Base-by-base conservation (phyloP, 2,888 invertebrate species). In the Diaprepes abbreviatus region DNA sequence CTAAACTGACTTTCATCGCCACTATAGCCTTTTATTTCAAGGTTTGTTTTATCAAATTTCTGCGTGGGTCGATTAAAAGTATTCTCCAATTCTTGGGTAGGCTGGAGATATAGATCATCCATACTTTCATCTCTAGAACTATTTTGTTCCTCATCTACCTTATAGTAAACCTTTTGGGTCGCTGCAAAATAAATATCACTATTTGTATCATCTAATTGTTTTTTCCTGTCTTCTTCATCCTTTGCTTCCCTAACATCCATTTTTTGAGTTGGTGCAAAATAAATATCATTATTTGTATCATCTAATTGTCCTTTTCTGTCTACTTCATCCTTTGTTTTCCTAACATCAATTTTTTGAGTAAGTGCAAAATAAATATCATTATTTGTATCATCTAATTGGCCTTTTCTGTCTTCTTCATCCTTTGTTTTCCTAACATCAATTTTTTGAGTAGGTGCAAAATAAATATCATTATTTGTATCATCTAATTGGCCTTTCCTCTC, bases 381-480 rank as follows among this genome's bases (percentile, higher is more conserved):
- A 65, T 58, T 28, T 16, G 19, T 21, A 0, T 12, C 12, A 24
- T 45, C 24, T 24, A 45, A 45, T 0, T 21, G 2, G 12, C 33
- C 6, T 28, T 52, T 14, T 21, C 3, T 3, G n/a, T 28, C 6
- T n/a, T n/a, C 12, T 16, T 14, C 12, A 14, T 28, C 21, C 1
- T 21, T 14, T 45, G 17, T 45, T 12, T 48, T n/a, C 7, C 1
- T 19, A 7, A 33, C 16, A 16, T 54, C 16, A 7, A 52, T 28
- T 48, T 59, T 60, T 66, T 75, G 74, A 31, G 75, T 74, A 2
- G 70, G 57, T 19, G 36, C 19, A 31, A 17, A 33, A 62, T 35
- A 63, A 40, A 64, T 57, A 62, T 72, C 65, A 14, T 38, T 17
- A 66, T 63, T 24, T 33, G 21, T 21, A 2, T 9, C 10, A 43